phyloP scores from a whole-genome alignment of 2,888 invertebrate species.

The Argynnis bischoffii region DNA sequence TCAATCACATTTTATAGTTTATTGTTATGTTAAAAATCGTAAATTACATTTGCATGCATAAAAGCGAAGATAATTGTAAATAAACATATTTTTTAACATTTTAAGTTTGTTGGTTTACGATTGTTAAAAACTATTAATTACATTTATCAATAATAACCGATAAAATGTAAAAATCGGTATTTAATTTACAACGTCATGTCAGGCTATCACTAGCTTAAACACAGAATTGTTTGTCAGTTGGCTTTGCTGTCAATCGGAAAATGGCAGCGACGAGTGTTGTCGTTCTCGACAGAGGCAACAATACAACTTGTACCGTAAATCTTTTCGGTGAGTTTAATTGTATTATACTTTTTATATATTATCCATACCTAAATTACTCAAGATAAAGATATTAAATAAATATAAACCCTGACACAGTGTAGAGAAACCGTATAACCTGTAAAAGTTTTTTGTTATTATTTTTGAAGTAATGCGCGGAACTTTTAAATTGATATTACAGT shows the following conservation, averaged over 20 bases:
- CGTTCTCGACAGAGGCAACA: constrained; percentile 96
- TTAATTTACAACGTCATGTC: not conserved
- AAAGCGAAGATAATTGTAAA: not conserved
- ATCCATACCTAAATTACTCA: not conserved
- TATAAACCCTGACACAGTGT: constrained; percentile 2
- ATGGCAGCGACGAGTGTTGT: constrained; percentile 96
- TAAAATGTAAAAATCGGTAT: constrained; percentile 26
- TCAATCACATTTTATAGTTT: not conserved
- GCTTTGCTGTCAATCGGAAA: constrained; percentile 82
- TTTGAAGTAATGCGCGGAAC: constrained; percentile 71
- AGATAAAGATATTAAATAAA: not conserved
- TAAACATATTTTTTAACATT: not conserved
- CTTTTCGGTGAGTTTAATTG: constrained; percentile 90
- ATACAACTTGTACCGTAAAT: constrained; percentile 98
- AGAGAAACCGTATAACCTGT: constrained; percentile 62
- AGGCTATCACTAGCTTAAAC: constrained; percentile 39
- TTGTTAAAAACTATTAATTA: not conserved
- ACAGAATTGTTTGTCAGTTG: constrained; percentile 62
- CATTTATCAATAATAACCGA: constrained; percentile 1
- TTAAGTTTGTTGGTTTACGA: not conserved
- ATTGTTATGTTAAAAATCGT: not conserved
- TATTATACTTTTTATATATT: constrained; percentile 21
- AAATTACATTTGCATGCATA: no score
- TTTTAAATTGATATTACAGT: constrained; percentile 54
- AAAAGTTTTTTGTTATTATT: constrained; percentile 55